Evolutionary conservation across 2,797 vertebrate genomes (phyloP), one percentile per base, ranked within the genome.

Genomic region (Peromyscus eremicus): DNA sequence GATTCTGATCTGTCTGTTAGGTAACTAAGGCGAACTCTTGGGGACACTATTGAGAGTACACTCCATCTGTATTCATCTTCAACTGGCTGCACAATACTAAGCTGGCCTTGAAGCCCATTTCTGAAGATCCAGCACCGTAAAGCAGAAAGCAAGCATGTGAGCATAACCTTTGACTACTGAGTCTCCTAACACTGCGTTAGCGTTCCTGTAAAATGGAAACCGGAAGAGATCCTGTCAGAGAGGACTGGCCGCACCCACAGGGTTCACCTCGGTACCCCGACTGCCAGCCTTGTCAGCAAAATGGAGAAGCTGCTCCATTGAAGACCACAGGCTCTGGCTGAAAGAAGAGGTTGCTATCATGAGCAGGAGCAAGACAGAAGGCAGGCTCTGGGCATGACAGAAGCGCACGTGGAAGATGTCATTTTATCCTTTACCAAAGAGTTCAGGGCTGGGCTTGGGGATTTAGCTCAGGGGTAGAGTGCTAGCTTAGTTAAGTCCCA

Each of bases 11-110:
- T 66, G 27, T 90, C 84, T 84, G 29, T 40, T 88, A 62, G 37
- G 6, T 86, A 91, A 76, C 80, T 64, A 97, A 76, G 77, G 76
- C 29, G 52, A 92, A 93, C 82, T 52, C 79, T 6, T 89, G 29
- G 73, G 49, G 13, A 16, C 29, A 57, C 17, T 66, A 55, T 12
- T 57, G 21, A 89, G 95, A 93, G 43, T 12, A 68, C 6, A 83
- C 4, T 60, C 23, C 13, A 77, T 29, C 66, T 37, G 27, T 60
- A 1, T 23, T 60, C 57, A 60, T 60, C 60, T 92, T 89, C 87
- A 83, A 68, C 40, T 94, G 76, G 68, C 77, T n/a, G 32, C 11
- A 85, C 19, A 60, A 66, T 79, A 21, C 29, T 10, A 3, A 46
- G 37, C 34, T 85, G 6, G 32, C 77, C 60, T 64, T 1, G 13